A percentile compares a stretch with the other conserved stretches of the same genome.
Conservation (phyloP, 1,140 invertebrate species). For the Cephus cinctus region DNA sequence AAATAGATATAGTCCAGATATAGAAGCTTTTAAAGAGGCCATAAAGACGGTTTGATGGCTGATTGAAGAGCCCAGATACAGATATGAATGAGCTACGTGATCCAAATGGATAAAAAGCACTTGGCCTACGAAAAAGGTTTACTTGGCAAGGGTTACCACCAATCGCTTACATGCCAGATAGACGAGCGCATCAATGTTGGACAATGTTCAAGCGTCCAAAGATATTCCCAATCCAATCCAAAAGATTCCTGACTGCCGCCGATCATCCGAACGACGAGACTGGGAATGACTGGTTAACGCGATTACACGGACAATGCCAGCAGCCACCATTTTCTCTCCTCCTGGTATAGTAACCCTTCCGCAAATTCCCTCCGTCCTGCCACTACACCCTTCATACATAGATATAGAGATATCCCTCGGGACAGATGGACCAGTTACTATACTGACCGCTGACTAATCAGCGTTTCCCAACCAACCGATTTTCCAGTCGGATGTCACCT, state of each 20-base stretch:
- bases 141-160: too few relatives aligned
- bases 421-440: slow-evolving; percentile 31
- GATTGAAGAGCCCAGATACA: slow-evolving; percentile 11
- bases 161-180: too few relatives aligned
- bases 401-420: slow-evolving; percentile 24
- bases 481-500: slow-evolving; percentile 37
- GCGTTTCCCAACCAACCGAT: slow-evolving; percentile 28
- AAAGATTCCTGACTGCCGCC: too few relatives aligned
- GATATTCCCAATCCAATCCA: too few relatives aligned
- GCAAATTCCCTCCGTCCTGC: slow-evolving; percentile 17
- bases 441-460: slow-evolving; percentile 14
- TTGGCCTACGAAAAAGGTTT: too few relatives aligned
- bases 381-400: too few relatives aligned
- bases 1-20: too few relatives aligned
- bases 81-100: slow-evolving; percentile 13
- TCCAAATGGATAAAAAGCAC: too few relatives aligned
- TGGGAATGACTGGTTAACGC: slow-evolving; percentile 42
- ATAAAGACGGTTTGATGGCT: slow-evolving; percentile 18
- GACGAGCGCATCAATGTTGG: too few relatives aligned
- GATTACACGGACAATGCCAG: slow-evolving; percentile 47
- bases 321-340: slow-evolving; percentile 35
- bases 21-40: slow-evolving; percentile 16
- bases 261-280: slow-evolving; percentile 14
- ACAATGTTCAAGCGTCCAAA: too few relatives aligned
- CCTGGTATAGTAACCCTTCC: slow-evolving; percentile 22